Base-by-base conservation (phyloP, 2,888 invertebrate genomes). In the Hirtodrosophila duncani region DNA sequence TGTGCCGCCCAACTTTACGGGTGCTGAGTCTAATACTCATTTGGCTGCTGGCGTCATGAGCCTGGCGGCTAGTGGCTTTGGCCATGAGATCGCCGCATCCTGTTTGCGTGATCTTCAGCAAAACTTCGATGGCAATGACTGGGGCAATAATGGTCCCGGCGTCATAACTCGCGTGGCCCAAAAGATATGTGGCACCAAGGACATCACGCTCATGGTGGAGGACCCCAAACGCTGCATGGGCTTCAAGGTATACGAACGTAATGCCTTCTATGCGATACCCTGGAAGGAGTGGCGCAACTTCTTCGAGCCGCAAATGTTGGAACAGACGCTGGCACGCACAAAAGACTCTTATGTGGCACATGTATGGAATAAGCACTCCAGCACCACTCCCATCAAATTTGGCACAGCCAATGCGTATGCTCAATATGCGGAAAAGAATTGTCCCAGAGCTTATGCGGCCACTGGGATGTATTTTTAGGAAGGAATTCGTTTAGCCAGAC, bases 41-140 rank as follows among this genome's bases (percentile, higher is more conserved):
- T 89, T 94, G 0, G 92, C 91, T 0, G 91, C 92, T 0, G 93
- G 92, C 2, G 89, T 92, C 0, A 85, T 94, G 65, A 90, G 91
- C 39, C 90, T 94, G 58, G 88, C 88, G 9, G 72, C 85, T 0
- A 81, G 84, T 1, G 87, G 86, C 0, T 85, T 89, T 46, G 92
- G 92, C 0, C 90, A 90, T 59, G 85, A 87, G 39, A 85, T 92
- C 17, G 91, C 91, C 4, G 87, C 88, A 34, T 59, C 74, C 2
- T 91, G 91, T 68, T 60, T 92, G 17, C 84, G 74, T 5, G 90
- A 90, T 67, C 85, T 91, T 24, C 87, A 87, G 53, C 75, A 82
- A 9, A 88, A 90, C 71, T 91, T 90, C 62, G 87, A 89, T 18
- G 91, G 91, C 2, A 79, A 87, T 30, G 86, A 89, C 60, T 92